These are phyloP conservation scores for Syrmaticus mikado DNA, from an alignment of 2,113 vertebrate genomes.

Conservation along the genomic window DNA sequence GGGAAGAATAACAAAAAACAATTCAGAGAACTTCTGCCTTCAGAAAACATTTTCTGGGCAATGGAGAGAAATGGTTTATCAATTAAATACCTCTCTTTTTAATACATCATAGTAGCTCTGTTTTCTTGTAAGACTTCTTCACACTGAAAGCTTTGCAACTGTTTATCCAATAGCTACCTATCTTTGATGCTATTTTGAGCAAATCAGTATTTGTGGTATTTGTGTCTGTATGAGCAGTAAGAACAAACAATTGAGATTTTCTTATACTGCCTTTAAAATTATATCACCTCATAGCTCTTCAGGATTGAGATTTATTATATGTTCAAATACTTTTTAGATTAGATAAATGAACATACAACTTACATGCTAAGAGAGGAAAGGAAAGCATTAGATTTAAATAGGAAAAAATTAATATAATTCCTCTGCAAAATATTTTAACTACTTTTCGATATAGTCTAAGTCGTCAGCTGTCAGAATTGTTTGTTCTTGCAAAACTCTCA, in stretches of 20 bases:
- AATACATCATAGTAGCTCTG: background rate
- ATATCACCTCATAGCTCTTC: background rate
- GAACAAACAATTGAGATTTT: background rate
- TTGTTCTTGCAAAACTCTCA: background rate
- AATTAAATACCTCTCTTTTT: background rate
- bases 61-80: background rate
- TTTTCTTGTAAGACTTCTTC: background rate
- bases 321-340: background rate
- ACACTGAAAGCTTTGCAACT: background rate
- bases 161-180: background rate
- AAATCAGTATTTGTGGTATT: background rate
- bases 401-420: background rate
- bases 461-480: background rate
- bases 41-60: background rate
- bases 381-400: background rate
- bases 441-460: background rate
- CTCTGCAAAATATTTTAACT: background rate
- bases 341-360: background rate
- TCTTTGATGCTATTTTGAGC: background rate
- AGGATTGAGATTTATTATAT: background rate
- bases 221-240: background rate
- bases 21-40: background rate
- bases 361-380: background rate
- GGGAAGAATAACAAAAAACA: background rate
- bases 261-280: background rate